phyloP scores from a whole-genome alignment of 2,888 invertebrate genomes.

The Aspidapion aeneum region DNA sequence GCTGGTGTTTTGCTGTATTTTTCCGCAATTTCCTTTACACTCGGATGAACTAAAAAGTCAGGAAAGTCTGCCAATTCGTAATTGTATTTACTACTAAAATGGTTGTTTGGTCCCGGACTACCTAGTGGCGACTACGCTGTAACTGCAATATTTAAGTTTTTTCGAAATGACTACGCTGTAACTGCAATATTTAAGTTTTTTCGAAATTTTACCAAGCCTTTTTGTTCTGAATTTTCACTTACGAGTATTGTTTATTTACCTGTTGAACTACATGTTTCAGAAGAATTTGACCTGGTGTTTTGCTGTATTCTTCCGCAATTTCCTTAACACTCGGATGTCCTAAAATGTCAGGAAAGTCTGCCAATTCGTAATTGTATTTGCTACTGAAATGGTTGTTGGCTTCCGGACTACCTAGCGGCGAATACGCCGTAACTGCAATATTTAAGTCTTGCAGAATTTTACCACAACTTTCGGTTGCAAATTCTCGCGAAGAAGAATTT shows the following conservation, averaged over 20 bases:
- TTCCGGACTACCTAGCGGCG: constrained; percentile 70
- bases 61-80: constrained; percentile 57
- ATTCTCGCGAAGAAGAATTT: constrained; percentile 70
- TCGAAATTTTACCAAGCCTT: constrained; percentile 59
- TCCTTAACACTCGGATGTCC: constrained; percentile 56
- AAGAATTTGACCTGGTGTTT: constrained; percentile 67
- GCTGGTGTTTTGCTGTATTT: constrained; percentile 61
- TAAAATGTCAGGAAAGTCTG: constrained; percentile 59
- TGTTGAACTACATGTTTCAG: constrained; percentile 67
- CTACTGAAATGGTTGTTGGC: constrained; percentile 59
- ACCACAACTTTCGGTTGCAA: constrained; percentile 61
- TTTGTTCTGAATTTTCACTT: no score
- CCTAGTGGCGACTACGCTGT: no score
- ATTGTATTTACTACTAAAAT: no score
- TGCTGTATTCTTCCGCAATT: constrained; percentile 57
- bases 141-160: no score
- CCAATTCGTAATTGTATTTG: constrained; percentile 58
- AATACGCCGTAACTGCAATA: constrained; percentile 67
- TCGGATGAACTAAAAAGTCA: constrained; percentile 58
- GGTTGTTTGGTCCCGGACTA: no score
- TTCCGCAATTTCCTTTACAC: constrained; percentile 55
- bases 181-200: constrained; percentile 57
- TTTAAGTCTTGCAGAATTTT: constrained; percentile 60
- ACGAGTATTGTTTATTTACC: no score
- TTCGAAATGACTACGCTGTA: constrained; percentile 71